A percentile compares a stretch with the other conserved stretches of the same genome.
Conservation (phyloP, 2,888 invertebrate species). For the Drosophila engyochracea region DNA sequence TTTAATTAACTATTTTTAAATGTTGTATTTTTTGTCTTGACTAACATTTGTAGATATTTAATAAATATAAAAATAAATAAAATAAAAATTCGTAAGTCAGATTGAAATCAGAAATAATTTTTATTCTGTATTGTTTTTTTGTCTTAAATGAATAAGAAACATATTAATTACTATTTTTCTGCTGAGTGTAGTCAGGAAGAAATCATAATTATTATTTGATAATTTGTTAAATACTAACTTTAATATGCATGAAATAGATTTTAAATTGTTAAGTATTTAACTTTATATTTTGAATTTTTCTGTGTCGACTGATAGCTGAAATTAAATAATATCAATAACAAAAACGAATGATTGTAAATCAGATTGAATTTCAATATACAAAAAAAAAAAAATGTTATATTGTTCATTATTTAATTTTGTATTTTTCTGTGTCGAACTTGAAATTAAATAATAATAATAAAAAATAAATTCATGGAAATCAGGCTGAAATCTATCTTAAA, state of each 20-base stretch:
- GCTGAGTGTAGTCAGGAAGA: background rate
- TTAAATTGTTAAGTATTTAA: no score
- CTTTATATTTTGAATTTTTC: no score
- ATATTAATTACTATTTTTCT: background rate
- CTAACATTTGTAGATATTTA: background rate
- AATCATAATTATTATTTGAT: no score
- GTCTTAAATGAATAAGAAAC: background rate
- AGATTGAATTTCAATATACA: no score
- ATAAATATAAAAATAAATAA: background rate
- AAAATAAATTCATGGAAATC: background rate
- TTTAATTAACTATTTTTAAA: background rate
- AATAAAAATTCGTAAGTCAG: background rate
- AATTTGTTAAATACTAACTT: background rate
- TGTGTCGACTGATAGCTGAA: no score
- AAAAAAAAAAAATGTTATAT: no score
- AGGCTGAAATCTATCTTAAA: background rate
- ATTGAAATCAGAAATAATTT: background rate
- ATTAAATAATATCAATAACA: no score
- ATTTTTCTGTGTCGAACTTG: no score
- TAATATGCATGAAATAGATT: no score
- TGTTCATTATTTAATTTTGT: no score
- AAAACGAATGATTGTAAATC: no score
- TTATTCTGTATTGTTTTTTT: background rate
- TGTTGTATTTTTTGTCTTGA: background rate
- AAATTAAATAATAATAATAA: background rate